phyloP scores from a whole-genome alignment of 2,113 vertebrate genomes.

The Platycercus adscitus region DNA sequence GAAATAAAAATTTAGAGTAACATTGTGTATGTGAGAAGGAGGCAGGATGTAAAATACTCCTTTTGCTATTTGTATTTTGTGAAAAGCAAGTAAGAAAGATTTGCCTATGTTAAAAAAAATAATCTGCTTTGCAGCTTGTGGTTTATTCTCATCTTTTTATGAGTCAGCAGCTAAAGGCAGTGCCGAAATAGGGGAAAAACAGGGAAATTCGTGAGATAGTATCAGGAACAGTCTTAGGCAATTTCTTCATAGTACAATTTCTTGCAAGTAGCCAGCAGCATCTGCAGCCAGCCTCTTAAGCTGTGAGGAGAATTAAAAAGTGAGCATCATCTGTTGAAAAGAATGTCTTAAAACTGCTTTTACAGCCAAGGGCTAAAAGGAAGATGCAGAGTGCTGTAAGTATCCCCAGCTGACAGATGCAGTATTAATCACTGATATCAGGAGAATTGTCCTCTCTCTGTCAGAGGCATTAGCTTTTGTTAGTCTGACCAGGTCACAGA shows the following conservation, averaged over 20 bases:
- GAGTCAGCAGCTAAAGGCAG: conserved; percentile 42
- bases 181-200: background rate
- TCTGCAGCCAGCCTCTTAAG: conserved; percentile 30
- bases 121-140: conserved; percentile 8
- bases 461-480: conserved; percentile 37
- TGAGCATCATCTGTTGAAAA: background rate
- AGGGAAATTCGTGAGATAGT: conserved; percentile 2
- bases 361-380: background rate
- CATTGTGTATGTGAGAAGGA: background rate
- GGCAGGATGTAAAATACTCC: conserved; percentile 13
- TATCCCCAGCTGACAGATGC: conserved; percentile 32
- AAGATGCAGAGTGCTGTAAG: background rate
- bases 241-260: conserved; percentile 2
- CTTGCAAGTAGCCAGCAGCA: conserved; percentile 31
- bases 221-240: conserved; percentile 4
- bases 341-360: background rate
- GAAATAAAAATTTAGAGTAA: conserved; percentile 11
- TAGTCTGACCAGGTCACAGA: conserved; percentile 50
- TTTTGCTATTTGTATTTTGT: conserved; percentile 30
- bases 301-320: conserved; percentile 15
- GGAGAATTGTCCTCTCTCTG: background rate
- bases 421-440: conserved; percentile 8
- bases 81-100: background rate
- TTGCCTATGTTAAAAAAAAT: background rate
- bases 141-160: conserved; percentile 42